Conservation (phyloP, 2,113 vertebrate genomes). For the Gallinago undulata region DNA sequence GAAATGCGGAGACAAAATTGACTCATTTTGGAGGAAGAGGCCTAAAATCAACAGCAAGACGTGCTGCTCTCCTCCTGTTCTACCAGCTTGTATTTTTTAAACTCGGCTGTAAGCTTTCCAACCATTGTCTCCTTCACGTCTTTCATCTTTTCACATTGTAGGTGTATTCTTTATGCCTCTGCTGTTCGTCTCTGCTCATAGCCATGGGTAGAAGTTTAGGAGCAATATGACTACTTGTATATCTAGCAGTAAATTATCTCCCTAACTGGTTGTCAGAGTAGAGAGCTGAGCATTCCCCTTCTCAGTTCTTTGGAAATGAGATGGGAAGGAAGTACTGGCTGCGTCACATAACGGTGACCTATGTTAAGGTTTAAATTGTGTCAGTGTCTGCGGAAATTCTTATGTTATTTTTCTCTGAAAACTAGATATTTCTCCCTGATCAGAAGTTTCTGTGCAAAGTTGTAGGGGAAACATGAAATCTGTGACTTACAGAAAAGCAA, state of each 20-base stretch:
- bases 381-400: not conserved
- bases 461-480: not conserved
- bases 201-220: not conserved
- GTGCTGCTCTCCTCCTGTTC: not conserved
- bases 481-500: not conserved
- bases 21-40: not conserved
- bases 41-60: not conserved
- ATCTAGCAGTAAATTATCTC: not conserved
- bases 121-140: not conserved
- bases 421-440: not conserved
- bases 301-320: not conserved
- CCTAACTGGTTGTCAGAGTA: not conserved
- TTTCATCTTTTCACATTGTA: constrained; percentile 14
- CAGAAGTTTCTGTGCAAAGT: not conserved
- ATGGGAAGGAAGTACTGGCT: not conserved
- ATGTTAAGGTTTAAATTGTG: not conserved
- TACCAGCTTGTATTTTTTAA: not conserved
- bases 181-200: not conserved
- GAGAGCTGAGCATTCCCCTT: not conserved
- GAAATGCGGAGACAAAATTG: constrained; percentile 33
- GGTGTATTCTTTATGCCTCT: constrained; percentile 41
- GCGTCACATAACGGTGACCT: not conserved
- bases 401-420: not conserved
- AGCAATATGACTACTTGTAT: not conserved
- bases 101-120: constrained; percentile 60